phyloP scores from a whole-genome alignment of 2,797 vertebrate genomes.

The Thamnophis elegans region DNA sequence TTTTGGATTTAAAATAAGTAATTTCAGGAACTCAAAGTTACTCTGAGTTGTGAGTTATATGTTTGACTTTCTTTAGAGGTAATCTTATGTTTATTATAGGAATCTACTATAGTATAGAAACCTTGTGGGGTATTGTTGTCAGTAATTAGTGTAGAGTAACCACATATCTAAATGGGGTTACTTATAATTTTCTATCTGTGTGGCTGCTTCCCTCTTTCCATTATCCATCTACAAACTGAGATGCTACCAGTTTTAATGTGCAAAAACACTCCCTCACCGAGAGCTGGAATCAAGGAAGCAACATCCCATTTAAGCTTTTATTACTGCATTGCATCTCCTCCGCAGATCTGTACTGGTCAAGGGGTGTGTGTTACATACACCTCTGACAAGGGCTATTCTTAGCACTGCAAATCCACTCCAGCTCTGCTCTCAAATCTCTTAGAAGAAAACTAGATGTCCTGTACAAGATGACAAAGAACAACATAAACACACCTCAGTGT shows the following conservation, averaged over 20 bases:
- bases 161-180: not conserved
- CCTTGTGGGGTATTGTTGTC: not conserved
- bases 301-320: not conserved
- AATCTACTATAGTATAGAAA: not conserved
- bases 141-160: not conserved
- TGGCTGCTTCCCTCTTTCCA: not conserved
- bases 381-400: constrained; percentile 27
- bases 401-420: constrained; percentile 6
- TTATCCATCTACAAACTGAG: not conserved
- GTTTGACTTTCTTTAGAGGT: not conserved
- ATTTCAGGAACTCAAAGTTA: not conserved
- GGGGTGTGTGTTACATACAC: constrained; percentile 8
- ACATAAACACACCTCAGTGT: not conserved
- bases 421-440: not conserved
- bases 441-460: not conserved
- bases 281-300: not conserved
- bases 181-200: not conserved
- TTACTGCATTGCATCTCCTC: not conserved
- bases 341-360: not conserved
- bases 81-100: not conserved
- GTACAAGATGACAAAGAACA: not conserved
- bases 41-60: not conserved
- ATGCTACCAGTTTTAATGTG: not conserved
- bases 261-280: not conserved
- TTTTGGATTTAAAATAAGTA: not conserved